Evolutionary conservation across 2,888 invertebrate genomes (phyloP), one percentile per base, ranked within the genome.

Genomic region (Tetranychus truncatus): DNA sequence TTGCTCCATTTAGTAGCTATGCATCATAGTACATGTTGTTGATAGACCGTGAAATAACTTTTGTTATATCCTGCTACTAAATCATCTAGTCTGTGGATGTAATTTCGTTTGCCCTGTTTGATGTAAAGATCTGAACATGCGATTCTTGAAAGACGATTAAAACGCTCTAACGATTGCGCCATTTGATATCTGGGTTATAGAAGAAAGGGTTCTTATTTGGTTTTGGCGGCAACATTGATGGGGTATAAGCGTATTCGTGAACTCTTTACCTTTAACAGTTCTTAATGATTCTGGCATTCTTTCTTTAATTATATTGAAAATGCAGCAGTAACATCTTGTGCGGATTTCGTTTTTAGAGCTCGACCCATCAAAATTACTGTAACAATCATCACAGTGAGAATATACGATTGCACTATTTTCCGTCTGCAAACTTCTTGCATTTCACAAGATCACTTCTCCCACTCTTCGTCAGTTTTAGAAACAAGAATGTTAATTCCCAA

Each of bases 121-220:
- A 74, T 1, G 79, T 80, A 81, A 81, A 75, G 80, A 74, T 15
- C 66, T 44, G 11, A 46, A 81, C 77, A 81, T 79, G 73, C 77
- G 77, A 66, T 78, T 77, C 77, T 81, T 81, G 15, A 81, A 67
- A 9, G 80, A 74, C 80, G 71, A 77, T 80, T 80, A n/a, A 80
- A 80, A 6, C 81, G 74, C 78, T 82, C 81, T 1, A n/a, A 80
- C 79, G 7, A 81, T 76, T 3, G 78, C 76, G 3, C n/a, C 80
- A 80, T 77, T 82, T 81, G 6, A 78, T 78, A 55, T 80, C 80
- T 5, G 78, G 78, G 75, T 78, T 77, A 1, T 79, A 5, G 78
- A 77, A 21, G 45, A 44, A 55, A 79, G 79, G 76, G 77, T 79
- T 46, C 77, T 8, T 1, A 72, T 66, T 73, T 66, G 11, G 65